Evolutionary conservation across 1,140 invertebrate species (phyloP).

Genomic region (Caenorhabditis elegans): DNA sequence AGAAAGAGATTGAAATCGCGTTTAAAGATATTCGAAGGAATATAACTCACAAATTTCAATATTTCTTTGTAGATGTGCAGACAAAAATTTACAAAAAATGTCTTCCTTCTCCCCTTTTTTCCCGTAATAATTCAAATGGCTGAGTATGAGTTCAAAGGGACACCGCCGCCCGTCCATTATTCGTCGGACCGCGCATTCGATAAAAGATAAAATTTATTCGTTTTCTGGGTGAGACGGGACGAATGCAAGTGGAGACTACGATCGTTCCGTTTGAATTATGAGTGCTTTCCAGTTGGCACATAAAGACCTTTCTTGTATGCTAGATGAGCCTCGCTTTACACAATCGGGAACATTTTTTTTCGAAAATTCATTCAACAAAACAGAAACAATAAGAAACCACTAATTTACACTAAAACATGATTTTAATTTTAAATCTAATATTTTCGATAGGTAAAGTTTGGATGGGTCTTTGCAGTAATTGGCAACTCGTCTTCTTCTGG

Average conservation of each 20-base stretch:
- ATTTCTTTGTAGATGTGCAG: no score
- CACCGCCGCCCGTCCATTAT: constrained; percentile 5
- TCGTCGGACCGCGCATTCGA: constrained; percentile 25
- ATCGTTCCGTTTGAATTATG: constrained; percentile 11
- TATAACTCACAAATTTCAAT: no score
- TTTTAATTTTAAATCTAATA: constrained; percentile 20
- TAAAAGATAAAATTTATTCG: constrained; percentile 34
- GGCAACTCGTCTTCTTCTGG: constrained; percentile 26
- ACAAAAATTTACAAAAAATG: neutral
- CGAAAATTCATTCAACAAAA: neutral
- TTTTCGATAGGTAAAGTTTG: constrained; percentile 48
- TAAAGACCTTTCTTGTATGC: neutral
- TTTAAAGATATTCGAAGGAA: no score
- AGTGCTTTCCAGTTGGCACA: neutral
- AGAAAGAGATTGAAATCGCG: no score
- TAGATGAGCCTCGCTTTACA: neutral
- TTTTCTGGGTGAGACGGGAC: neutral
- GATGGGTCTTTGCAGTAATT: constrained; percentile 44
- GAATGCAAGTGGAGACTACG: neutral
- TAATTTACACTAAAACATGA: neutral
- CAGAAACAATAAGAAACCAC: neutral
- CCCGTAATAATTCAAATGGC: constrained; percentile 2
- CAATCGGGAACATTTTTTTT: neutral
- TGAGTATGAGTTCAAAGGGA: neutral
- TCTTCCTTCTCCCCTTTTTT: neutral